Evolutionary conservation across 2,888 invertebrate genomes (phyloP).

Genomic region (Drymonia ruficornis): DNA sequence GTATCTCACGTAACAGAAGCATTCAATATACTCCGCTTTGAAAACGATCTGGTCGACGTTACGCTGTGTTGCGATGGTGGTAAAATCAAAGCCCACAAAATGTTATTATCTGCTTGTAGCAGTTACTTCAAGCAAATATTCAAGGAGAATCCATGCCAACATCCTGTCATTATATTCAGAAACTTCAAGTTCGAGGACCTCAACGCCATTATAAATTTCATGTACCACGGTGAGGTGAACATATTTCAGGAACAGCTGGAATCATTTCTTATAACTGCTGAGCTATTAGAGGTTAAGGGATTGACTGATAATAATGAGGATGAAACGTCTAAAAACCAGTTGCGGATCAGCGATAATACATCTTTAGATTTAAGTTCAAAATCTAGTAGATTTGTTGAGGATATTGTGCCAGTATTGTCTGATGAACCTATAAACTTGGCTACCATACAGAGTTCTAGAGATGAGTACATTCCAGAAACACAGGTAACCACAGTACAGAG

Average conservation of each 20-base stretch:
- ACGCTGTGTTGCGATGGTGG: slow-evolving; percentile 94
- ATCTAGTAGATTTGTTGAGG: slow-evolving; percentile 61
- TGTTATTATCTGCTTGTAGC: slow-evolving; percentile 93
- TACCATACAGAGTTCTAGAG: slow-evolving; percentile 64
- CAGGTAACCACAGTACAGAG: slow-evolving; percentile 44
- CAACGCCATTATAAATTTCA: slow-evolving; percentile 91
- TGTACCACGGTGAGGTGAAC: slow-evolving; percentile 93
- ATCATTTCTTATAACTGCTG: slow-evolving; percentile 91
- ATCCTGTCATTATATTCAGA: slow-evolving; percentile 92
- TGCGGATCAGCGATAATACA: slow-evolving; percentile 63
- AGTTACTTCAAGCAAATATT: slow-evolving; percentile 90
- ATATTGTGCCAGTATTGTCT: slow-evolving; percentile 56
- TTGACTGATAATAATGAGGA: slow-evolving; percentile 86
- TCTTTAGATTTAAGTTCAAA: slow-evolving; percentile 77
- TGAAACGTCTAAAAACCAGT: slow-evolving; percentile 64
- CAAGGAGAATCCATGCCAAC: slow-evolving; percentile 91
- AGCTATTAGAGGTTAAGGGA: slow-evolving; percentile 90
- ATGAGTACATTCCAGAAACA: slow-evolving; percentile 71
- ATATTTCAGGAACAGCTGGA: slow-evolving; percentile 91
- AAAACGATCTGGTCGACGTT: slow-evolving; percentile 92
- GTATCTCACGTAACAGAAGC: slow-evolving; percentile 91
- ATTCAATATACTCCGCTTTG: slow-evolving; percentile 89
- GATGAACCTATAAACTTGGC: slow-evolving; percentile 80
- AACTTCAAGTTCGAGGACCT: slow-evolving; percentile 92
- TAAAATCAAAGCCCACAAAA: slow-evolving; percentile 93